Evolutionary conservation across 1,140 invertebrate species (phyloP), one percentile per base, ranked within the genome.

Genomic region (Drosophila sucinea): DNA sequence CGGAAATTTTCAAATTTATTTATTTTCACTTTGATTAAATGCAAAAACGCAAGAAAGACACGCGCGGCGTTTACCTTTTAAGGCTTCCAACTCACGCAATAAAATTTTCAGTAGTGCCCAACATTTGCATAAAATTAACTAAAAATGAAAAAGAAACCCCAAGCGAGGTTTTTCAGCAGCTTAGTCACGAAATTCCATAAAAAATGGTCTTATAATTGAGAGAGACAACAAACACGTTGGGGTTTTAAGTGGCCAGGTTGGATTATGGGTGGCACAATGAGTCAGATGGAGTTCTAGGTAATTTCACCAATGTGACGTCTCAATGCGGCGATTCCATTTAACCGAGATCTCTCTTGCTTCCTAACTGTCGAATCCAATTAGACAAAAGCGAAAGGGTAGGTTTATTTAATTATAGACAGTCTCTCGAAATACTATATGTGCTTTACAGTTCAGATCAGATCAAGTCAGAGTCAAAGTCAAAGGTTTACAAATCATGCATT

Each of bases 1-100:
- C 84, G 84, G 83, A 87, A 87, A 87, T 80, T 87, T 87, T 72
- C 67, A 68, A 51, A 51, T 66, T 79, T 70, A 70, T 83, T 73
- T 83, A 87, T 89, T 83, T 87, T 87, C 84, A 89, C 83, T 87
- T 87, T 86, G 84, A 86, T 87, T 87, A 87, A 86, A 86, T 87
- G 79, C 83, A 79, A 67, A 87, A 69, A 72, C 76, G 57, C 57
- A 73, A 73, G 41, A 76, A 75, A 87, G 83, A 87, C 83, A 86
- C 83, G 83, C 73, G 84, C 83, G 76, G 60, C 47, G 73, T 73
- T 65, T 63, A 58, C 83, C 80, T 71, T 74, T 87, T 67, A 82
- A 74, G 82, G 76, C 68, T 54, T 23, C 74, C 74, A 82, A 60
- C 67, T 29, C 70, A 82, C 65, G 81, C 73, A 81, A 68, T 58